Percentiles rank a stretch among this genome's conserved stretches.
Conservation (phyloP, 2,888 invertebrate genomes). For the Pandemis cinnamomeana region DNA sequence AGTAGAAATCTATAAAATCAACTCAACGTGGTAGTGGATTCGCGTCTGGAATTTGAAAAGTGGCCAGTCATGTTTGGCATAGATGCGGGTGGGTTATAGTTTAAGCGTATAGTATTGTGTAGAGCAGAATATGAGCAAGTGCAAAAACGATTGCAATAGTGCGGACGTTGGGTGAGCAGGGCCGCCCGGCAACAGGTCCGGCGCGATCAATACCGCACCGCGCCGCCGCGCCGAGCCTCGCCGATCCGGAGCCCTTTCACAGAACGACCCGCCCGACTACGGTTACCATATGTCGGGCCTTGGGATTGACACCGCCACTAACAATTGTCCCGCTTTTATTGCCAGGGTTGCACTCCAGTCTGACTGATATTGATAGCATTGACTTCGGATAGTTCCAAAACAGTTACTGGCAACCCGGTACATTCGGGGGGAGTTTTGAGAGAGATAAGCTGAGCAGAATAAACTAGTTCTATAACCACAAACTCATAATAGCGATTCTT, state of each 20-base stretch:
- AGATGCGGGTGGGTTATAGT: background rate
- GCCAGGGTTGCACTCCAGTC: conserved; percentile 26
- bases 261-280: conserved; percentile 43
- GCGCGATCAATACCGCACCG: conserved; percentile 77
- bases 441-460: background rate
- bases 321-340: conserved; percentile 36
- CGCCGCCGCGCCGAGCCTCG: conserved; percentile 55
- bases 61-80: background rate
- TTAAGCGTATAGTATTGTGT: background rate
- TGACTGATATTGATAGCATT: conserved; percentile 12
- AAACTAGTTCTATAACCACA: background rate
- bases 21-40: background rate
- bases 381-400: background rate
- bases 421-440: background rate
- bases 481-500: too few species aligned
- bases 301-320: conserved; percentile 41
- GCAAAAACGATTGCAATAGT: conserved; percentile 31
- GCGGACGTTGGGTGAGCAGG: conserved; percentile 51
- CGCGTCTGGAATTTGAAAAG: background rate
- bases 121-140: conserved; percentile 20
- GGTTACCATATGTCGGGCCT: conserved; percentile 43
- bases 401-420: background rate
- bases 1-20: background rate
- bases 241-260: conserved; percentile 50
- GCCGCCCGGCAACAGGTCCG: conserved; percentile 82